These are phyloP conservation scores for Protonibea diacanthus DNA, from an alignment of 2,797 vertebrate genomes.

Conservation along the genomic window DNA sequence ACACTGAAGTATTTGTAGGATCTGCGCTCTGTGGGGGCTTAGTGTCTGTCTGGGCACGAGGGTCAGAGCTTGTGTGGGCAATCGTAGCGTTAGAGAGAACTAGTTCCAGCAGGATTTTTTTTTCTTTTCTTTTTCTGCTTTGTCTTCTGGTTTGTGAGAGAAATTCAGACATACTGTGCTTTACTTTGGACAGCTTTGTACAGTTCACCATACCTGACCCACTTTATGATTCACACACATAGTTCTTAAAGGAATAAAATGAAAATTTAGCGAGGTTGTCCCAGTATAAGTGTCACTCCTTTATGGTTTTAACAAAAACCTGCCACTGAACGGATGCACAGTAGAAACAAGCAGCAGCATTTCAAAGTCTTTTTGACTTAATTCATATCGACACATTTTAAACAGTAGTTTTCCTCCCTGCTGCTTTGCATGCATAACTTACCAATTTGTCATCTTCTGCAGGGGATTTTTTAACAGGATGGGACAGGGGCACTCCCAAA, in stretches of 20 bases:
- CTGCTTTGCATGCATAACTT: slow-evolving; percentile 52
- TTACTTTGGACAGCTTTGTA: slow-evolving; percentile 2
- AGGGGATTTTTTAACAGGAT: slow-evolving; percentile 34
- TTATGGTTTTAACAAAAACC: slow-evolving; percentile 17
- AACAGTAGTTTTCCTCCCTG: slow-evolving; percentile 9
- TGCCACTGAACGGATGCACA: neutral
- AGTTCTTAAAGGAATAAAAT: slow-evolving; percentile 2
- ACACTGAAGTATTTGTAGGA: slow-evolving; percentile 49
- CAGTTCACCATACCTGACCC: slow-evolving; percentile 7
- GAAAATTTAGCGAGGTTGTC: neutral
- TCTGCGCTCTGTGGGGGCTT: slow-evolving; percentile 35
- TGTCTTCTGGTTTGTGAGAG: slow-evolving; percentile 27
- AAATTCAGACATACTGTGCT: slow-evolving; percentile 7
- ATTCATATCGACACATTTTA: slow-evolving; percentile 39
- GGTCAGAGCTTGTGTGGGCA: slow-evolving; percentile 45
- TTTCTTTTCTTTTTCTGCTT: neutral
- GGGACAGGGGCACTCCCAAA: slow-evolving; percentile 23
- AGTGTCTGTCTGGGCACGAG: slow-evolving; percentile 45
- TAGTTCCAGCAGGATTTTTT: slow-evolving; percentile 6
- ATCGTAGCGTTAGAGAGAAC: neutral
- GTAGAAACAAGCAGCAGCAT: slow-evolving; percentile 1
- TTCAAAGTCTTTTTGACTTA: slow-evolving; percentile 36
- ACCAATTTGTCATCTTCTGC: slow-evolving; percentile 28
- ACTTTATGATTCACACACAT: slow-evolving; percentile 4
- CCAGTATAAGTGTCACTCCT: neutral